phyloP scores from a whole-genome alignment of 2,113 vertebrate genomes.

The Vulpes lagopus region DNA sequence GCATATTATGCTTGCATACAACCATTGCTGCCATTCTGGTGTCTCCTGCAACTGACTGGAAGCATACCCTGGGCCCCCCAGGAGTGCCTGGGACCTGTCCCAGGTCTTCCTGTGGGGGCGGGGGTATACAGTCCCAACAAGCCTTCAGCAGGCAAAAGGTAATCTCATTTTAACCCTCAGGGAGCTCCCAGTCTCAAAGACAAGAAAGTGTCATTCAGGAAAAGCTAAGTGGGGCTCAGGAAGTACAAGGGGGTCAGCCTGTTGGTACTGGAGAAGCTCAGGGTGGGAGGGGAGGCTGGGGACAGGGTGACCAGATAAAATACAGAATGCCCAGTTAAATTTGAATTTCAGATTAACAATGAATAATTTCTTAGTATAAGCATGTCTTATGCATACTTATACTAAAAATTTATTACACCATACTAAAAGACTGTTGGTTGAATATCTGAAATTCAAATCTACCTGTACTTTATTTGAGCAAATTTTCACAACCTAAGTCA shows the following conservation, averaged over 20 bases:
- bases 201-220: constrained; percentile 51
- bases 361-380: constrained; percentile 35
- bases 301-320: constrained; percentile 39
- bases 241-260: background rate
- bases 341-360: constrained; percentile 57
- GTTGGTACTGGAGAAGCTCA: background rate
- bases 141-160: constrained; percentile 34
- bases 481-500: background rate
- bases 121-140: background rate
- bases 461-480: background rate
- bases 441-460: constrained; percentile 61
- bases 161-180: constrained; percentile 47
- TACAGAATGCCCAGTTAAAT: constrained; percentile 47
- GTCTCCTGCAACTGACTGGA: background rate
- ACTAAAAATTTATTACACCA: background rate
- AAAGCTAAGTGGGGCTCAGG: constrained; percentile 22
- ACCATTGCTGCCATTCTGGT: background rate
- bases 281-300: background rate
- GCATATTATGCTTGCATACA: background rate
- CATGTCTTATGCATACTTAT: background rate
- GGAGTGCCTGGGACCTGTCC: background rate
- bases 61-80: background rate
- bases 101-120: background rate
- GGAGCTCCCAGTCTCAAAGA: constrained; percentile 48
- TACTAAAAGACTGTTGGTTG: background rate